Conservation (phyloP, 2,797 vertebrate genomes). For the Acomys russatus region DNA sequence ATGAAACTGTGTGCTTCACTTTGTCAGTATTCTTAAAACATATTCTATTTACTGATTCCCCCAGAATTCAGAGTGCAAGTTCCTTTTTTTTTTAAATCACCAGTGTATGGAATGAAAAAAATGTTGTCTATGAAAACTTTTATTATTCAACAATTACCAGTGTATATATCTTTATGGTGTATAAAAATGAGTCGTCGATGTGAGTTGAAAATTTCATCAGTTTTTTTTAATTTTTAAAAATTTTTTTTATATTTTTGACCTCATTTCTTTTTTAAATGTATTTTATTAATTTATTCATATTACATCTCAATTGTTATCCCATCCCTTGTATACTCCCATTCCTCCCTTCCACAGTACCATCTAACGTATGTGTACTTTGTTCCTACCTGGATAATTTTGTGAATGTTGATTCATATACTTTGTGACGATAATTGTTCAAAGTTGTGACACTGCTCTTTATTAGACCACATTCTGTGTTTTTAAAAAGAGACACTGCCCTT, state of each 20-base stretch:
- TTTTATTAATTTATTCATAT: too few species aligned
- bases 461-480: conserved; percentile 1
- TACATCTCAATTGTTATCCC: too few species aligned
- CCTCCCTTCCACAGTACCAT: not conserved
- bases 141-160: conserved; percentile 40
- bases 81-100: not conserved
- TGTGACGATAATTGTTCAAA: conserved; percentile 32
- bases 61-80: not conserved
- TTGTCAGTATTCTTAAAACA: not conserved
- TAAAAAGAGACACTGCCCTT: not conserved
- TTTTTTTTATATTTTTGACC: too few species aligned
- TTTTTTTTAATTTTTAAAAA: conserved; percentile 1
- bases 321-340: too few species aligned
- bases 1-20: not conserved
- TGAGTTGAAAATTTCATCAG: conserved; percentile 15
- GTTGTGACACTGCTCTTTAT: conserved; percentile 22
- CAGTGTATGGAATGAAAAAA: not conserved
- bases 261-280: too few species aligned
- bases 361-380: conserved; percentile 31
- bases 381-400: conserved; percentile 53
- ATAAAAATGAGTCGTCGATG: conserved; percentile 43
- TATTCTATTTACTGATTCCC: not conserved
- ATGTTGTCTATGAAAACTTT: conserved; percentile 41
- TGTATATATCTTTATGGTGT: not conserved
- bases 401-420: conserved; percentile 37